Conservation (phyloP, 1,140 invertebrate species). For the Acromyrmex echinatior region DNA sequence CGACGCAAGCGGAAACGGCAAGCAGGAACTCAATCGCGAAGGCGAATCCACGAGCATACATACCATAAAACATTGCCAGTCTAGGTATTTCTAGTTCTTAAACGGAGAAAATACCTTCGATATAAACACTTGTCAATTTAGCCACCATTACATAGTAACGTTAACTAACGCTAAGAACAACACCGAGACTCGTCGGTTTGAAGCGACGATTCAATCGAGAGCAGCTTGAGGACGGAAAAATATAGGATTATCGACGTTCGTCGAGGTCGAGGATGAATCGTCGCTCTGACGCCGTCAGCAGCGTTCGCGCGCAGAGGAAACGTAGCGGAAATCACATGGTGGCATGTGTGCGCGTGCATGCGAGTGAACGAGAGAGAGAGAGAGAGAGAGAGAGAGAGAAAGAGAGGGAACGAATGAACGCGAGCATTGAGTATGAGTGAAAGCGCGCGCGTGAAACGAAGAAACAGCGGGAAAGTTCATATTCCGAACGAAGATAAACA, state of each 20-base stretch:
- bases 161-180: slow-evolving; percentile 72
- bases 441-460: slow-evolving; percentile 29
- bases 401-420: neutral
- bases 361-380: slow-evolving; percentile 6
- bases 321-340: slow-evolving; percentile 56
- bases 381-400: neutral
- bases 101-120: slow-evolving; percentile 70
- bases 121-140: slow-evolving; percentile 78
- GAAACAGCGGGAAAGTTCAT: slow-evolving; percentile 48
- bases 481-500: slow-evolving; percentile 69
- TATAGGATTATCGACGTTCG: slow-evolving; percentile 61
- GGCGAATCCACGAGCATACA: slow-evolving; percentile 66
- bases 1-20: neutral
- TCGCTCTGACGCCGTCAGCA: slow-evolving; percentile 56
- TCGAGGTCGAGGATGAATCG: slow-evolving; percentile 59
- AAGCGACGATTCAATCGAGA: slow-evolving; percentile 53
- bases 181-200: slow-evolving; percentile 47
- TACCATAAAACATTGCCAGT: slow-evolving; percentile 78
- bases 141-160: slow-evolving; percentile 73
- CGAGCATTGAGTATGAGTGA: slow-evolving; percentile 7
- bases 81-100: slow-evolving; percentile 74
- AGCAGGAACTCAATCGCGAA: slow-evolving; percentile 52
- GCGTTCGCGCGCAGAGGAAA: slow-evolving; percentile 59
- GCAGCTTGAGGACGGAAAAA: slow-evolving; percentile 10
- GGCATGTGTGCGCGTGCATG: slow-evolving; percentile 32